phyloP scores from a whole-genome alignment of 1,140 invertebrate species.

The Drosophila insularis region DNA sequence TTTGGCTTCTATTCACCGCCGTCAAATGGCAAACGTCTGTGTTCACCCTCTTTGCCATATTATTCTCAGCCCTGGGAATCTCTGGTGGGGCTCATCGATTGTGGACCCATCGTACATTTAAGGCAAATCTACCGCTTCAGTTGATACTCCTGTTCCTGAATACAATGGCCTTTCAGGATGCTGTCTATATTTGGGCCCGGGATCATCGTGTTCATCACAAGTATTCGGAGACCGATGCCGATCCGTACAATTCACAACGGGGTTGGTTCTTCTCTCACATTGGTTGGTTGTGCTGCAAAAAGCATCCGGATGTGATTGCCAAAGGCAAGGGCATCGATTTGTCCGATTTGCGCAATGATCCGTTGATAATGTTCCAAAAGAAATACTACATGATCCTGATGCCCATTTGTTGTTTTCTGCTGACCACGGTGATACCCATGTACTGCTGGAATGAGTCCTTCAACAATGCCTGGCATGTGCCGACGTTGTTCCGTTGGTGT shows the following conservation, averaged over 20 bases:
- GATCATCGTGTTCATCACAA: constrained; percentile 98
- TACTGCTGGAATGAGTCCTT: constrained; percentile 93
- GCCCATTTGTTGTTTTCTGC: constrained; percentile 90
- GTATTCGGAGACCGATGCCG: constrained; percentile 96
- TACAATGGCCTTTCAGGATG: constrained; percentile 94
- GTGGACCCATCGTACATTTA: constrained; percentile 96
- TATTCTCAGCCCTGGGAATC: constrained; percentile 90
- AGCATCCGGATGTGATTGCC: constrained; percentile 93
- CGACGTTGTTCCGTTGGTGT: constrained; percentile 92
- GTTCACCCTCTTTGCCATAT: not conserved
- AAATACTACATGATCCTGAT: constrained; percentile 89
- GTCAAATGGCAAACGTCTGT: constrained; percentile 88
- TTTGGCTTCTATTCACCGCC: constrained; percentile 90
- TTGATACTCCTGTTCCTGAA: constrained; percentile 91
- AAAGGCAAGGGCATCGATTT: constrained; percentile 94
- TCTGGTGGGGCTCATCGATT: constrained; percentile 96
- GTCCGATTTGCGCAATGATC: constrained; percentile 92
- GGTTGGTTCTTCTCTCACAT: constrained; percentile 98
- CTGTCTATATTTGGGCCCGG: constrained; percentile 94
- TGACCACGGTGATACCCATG: constrained; percentile 92
- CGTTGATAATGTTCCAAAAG: constrained; percentile 92
- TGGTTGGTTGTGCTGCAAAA: constrained; percentile 95
- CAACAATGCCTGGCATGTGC: constrained; percentile 90
- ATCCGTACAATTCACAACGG: constrained; percentile 95
- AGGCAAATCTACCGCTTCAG: constrained; percentile 93